Percentiles rank a stretch among this genome's conserved stretches.
Conservation (phyloP, 2,797 vertebrate species). For the Tadarida brasiliensis region DNA sequence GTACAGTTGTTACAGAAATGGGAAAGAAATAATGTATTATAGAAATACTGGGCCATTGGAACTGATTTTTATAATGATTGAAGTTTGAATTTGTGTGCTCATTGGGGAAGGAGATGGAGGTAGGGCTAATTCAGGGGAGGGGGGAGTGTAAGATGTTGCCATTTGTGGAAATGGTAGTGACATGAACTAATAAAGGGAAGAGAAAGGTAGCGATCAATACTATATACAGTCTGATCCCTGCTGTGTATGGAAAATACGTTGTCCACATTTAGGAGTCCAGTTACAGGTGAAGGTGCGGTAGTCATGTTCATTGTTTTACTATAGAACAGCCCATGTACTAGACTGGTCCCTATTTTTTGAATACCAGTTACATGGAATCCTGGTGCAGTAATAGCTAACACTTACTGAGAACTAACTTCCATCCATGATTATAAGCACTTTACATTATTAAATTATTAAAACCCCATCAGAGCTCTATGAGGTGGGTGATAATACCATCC, state of each 20-base stretch:
- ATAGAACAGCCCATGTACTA: not conserved
- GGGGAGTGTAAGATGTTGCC: not conserved
- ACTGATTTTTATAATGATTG: not conserved
- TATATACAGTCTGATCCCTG: not conserved
- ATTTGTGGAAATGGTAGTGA: not conserved
- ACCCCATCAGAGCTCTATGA: not conserved
- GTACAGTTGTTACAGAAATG: not conserved
- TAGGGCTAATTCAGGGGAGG: not conserved
- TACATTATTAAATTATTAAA: not conserved
- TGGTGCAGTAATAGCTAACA: not conserved
- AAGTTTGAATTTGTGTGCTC: not conserved
- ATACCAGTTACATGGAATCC: not conserved
- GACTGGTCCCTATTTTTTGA: not conserved
- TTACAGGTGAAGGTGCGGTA: not conserved
- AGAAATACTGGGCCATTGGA: not conserved
- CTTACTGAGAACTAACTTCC: not conserved
- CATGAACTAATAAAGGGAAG: not conserved
- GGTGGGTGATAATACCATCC: not conserved
- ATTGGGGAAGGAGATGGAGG: not conserved
- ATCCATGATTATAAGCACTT: not conserved
- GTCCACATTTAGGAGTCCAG: not conserved
- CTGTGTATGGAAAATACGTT: not conserved
- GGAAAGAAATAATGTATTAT: not conserved
- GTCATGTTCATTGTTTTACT: constrained; percentile 6
- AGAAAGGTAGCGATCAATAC: not conserved